A percentile compares a stretch with the other conserved stretches of the same genome.
phyloP scores from a whole-genome alignment of 2,797 vertebrate genomes.

The Pipistrellus pygmaeus region DNA sequence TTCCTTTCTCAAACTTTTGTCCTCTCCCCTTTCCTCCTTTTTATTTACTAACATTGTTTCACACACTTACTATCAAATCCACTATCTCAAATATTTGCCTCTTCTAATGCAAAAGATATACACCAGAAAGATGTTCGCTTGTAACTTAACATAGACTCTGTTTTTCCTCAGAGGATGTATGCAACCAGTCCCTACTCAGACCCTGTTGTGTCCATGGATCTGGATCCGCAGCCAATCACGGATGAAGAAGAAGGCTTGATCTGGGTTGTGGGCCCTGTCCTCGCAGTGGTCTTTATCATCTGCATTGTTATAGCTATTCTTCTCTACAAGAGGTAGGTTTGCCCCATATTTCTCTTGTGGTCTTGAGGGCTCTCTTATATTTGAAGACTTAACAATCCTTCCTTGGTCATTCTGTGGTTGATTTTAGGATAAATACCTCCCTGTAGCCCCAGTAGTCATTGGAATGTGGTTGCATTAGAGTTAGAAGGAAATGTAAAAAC shows the following conservation, averaged over 20 bases:
- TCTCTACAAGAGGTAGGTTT: constrained; percentile 98
- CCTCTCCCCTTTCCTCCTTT: not conserved
- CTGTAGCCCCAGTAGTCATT: not conserved
- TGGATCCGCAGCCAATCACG: constrained; percentile 98
- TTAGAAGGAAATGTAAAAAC: not conserved
- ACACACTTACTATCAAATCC: not conserved
- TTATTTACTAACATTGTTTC: not conserved
- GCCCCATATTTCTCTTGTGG: constrained; percentile 4
- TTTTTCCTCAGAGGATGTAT: constrained; percentile 94
- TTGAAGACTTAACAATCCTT: not conserved
- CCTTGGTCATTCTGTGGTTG: not conserved
- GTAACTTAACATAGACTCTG: constrained; percentile 64
- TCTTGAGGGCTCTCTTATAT: not conserved
- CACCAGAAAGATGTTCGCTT: not conserved
- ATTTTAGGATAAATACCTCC: not conserved
- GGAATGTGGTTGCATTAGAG: not conserved
- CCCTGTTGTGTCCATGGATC: constrained; percentile 96
- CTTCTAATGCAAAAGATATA: not conserved
- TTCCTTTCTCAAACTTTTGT: not conserved
- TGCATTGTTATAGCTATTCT: constrained; percentile 99
- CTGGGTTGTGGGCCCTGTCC: constrained; percentile 99
- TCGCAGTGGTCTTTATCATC: constrained; percentile 99
- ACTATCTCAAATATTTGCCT: not conserved
- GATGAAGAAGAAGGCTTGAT: constrained; percentile 99
- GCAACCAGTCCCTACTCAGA: constrained; percentile 99